Conservation (phyloP, 1,140 invertebrate species). For the Musca domestica region DNA sequence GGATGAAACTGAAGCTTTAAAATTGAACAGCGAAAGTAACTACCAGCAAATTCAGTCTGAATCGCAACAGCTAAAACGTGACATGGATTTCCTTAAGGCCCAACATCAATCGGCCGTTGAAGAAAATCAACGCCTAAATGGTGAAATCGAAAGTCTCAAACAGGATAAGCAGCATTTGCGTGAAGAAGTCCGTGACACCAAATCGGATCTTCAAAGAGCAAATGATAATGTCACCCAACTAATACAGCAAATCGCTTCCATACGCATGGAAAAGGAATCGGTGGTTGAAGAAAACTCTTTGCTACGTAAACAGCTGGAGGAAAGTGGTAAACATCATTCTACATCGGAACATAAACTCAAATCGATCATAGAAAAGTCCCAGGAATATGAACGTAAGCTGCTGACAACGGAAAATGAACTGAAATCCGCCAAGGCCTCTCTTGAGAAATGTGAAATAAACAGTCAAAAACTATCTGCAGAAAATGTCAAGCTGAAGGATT, state of each 20-base stretch:
- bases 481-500: constrained; percentile 27
- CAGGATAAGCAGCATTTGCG: constrained; percentile 21
- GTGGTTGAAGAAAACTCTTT: constrained; percentile 10
- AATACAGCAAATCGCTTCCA: constrained; percentile 23
- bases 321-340: constrained; percentile 13
- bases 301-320: constrained; percentile 22
- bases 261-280: constrained; percentile 23
- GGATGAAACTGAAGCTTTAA: constrained; percentile 1
- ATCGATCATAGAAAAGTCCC: constrained; percentile 23
- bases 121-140: neutral
- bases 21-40: constrained; percentile 9
- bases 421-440: neutral
- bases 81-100: constrained; percentile 18
- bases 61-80: constrained; percentile 8
- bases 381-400: constrained; percentile 13
- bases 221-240: constrained; percentile 25
- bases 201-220: constrained; percentile 8
- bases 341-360: constrained; percentile 23
- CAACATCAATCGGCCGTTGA: constrained; percentile 16
- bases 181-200: constrained; percentile 13
- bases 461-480: constrained; percentile 21
- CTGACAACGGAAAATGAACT: constrained; percentile 22
- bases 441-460: constrained; percentile 17
- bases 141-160: constrained; percentile 14
- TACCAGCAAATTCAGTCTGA: constrained; percentile 1